phyloP scores from a whole-genome alignment of 2,888 invertebrate genomes.

The Villa cingulata region DNA sequence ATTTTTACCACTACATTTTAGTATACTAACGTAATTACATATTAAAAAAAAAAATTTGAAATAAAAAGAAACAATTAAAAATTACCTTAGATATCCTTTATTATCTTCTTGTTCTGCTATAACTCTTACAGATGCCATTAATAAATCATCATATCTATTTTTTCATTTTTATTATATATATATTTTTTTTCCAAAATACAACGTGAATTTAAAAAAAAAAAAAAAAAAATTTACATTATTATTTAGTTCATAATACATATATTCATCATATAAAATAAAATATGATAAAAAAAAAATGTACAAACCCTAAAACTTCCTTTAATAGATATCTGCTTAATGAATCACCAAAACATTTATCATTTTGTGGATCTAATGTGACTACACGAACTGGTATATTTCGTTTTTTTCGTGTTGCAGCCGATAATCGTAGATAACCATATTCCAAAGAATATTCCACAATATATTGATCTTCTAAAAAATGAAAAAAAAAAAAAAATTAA shows the following conservation, averaged over 20 bases:
- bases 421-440: constrained; percentile 87
- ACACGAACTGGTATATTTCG: constrained; percentile 86
- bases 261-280: too few species aligned
- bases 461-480: constrained; percentile 68
- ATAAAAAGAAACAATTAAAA: too few species aligned
- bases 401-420: constrained; percentile 69
- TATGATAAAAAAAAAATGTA: too few species aligned
- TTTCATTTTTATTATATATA: not conserved
- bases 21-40: too few species aligned
- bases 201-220: not conserved
- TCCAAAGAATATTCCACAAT: constrained; percentile 96
- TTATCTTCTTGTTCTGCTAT: constrained; percentile 93
- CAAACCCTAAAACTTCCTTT: constrained; percentile 72
- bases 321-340: constrained; percentile 77
- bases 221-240: not conserved
- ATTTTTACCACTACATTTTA: too few species aligned
- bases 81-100: constrained; percentile 77
- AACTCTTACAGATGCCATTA: constrained; percentile 92
- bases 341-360: constrained; percentile 89
- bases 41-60: too few species aligned
- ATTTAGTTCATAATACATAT: too few species aligned
- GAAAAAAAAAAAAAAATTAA: constrained; percentile 6
- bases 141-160: constrained; percentile 74
- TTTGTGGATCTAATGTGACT: constrained; percentile 72
- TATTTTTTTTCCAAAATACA: too few species aligned